Evolutionary conservation across 2,797 vertebrate genomes (phyloP), one percentile per base, ranked within the genome.

Genomic region (Hippoglossus hippoglossus): DNA sequence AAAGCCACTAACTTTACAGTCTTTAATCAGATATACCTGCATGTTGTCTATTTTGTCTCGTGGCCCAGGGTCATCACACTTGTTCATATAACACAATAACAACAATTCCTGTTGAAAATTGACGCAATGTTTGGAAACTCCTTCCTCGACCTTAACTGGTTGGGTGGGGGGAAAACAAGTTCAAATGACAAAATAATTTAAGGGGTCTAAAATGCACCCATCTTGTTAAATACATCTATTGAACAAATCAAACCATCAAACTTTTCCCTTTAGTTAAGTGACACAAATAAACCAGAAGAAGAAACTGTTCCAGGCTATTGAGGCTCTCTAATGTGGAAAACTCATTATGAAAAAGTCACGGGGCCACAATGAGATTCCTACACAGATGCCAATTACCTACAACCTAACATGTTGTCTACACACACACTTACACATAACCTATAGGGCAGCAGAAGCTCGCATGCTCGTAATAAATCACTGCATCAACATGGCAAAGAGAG

Each of bases 401-500:
- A 81, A 71, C 81, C 76, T 15, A 73, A 83, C 78, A 72, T 44
- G 81, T 59, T 77, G 77, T 81, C 72, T 58, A 69, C 63, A 82
- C 73, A 66, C 57, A 5, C 34, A 47, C 60, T 60, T 59, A 81
- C 67, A 84, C 60, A 28, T 39, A 72, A 70, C 77, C 78, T 90
- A 83, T 83, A 81, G 83, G 81, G 79, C 79, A 60, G 77, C 80
- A 71, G 71, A 56, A 81, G 76, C 74, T 11, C 8, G 62, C 77
- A 53, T 64, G 80, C 77, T 85, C 72, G 52, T 71, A 87, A 89
- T 87, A 86, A 90, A 90, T 88, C 66, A 66, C 77, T 46, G 18
- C 84, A 73, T 88, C 85, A 73, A 83, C 67, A 63, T 79, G 84
- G 84, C 85, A 80, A 82, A 87, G 83, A 79, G 69, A 77, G 60